phyloP scores from a whole-genome alignment of 2,888 invertebrate genomes.

The Hybos culiciformis region DNA sequence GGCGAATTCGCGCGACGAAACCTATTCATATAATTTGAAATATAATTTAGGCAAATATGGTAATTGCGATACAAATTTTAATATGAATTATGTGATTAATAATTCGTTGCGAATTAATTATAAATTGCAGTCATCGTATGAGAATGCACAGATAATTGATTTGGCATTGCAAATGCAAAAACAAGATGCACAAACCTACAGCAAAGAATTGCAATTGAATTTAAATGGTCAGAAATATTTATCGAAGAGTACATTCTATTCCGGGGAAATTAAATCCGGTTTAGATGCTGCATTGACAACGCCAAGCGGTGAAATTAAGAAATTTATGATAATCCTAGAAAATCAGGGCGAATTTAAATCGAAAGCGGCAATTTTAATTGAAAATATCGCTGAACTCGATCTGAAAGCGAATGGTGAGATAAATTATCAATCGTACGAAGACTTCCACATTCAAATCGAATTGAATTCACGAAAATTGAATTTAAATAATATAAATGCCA shows the following conservation, averaged over 20 bases:
- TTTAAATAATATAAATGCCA: conserved; percentile 48
- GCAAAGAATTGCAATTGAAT: background rate
- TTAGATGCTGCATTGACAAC: conserved; percentile 36
- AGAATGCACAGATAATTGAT: conserved; percentile 39
- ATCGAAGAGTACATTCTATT: conserved; percentile 39
- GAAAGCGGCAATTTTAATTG: conserved; percentile 41
- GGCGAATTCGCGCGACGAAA: no score
- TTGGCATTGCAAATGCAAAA: conserved; percentile 32
- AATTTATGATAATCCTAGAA: conserved; percentile 13
- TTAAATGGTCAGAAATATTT: background rate
- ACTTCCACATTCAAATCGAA: conserved; percentile 46
- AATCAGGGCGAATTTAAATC: conserved; percentile 42
- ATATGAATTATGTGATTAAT: conserved; percentile 22
- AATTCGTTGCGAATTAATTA: conserved; percentile 36
- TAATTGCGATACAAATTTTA: background rate
- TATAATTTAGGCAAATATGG: conserved; percentile 22
- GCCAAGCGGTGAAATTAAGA: background rate
- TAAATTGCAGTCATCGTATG: conserved; percentile 36
- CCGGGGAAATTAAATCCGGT: conserved; percentile 41
- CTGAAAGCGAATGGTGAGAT: conserved; percentile 42
- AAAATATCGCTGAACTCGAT: conserved; percentile 40
- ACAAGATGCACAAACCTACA: background rate
- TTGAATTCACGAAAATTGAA: conserved; percentile 51
- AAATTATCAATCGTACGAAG: conserved; percentile 46
- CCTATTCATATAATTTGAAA: conserved; percentile 20